These are phyloP conservation scores for Tenthredo livida DNA, from an alignment of 2,888 invertebrate genomes.

Conservation along the genomic window DNA sequence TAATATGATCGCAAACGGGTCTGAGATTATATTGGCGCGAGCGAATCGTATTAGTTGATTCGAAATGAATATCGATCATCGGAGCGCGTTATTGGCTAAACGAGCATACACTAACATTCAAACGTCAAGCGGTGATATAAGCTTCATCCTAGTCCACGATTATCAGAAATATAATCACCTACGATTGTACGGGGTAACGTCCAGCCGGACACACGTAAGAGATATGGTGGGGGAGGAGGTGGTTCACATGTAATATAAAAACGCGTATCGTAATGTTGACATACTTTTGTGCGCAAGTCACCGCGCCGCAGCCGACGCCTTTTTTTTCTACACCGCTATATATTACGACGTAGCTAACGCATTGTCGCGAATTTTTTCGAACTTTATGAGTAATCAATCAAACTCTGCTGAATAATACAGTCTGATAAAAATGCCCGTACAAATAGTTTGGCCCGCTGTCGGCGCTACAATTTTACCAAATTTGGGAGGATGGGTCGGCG, in stretches of 20 bases:
- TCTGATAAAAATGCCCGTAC: slow-evolving; percentile 62
- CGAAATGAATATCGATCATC: background rate
- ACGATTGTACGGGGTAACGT: background rate
- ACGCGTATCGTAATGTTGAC: background rate
- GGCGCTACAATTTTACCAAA: slow-evolving; percentile 84
- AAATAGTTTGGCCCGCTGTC: slow-evolving; percentile 67
- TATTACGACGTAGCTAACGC: background rate
- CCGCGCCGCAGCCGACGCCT: slow-evolving; percentile 9
- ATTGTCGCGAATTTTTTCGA: background rate
- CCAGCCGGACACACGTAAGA: background rate
- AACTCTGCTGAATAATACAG: background rate
- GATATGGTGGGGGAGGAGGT: background rate
- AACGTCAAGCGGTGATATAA: background rate
- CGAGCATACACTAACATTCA: background rate
- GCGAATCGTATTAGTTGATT: background rate
- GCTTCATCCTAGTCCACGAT: background rate
- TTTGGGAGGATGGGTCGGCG: slow-evolving; percentile 85
- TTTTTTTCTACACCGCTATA: background rate
- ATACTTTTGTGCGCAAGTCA: background rate
- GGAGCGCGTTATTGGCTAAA: background rate
- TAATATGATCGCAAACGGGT: too few relatives aligned
- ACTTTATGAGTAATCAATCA: background rate
- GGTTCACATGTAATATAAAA: too few relatives aligned
- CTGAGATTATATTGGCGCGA: background rate
- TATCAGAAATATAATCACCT: background rate